phyloP scores from a whole-genome alignment of 1,140 invertebrate genomes.

The Yoshiicerus persimilis region DNA sequence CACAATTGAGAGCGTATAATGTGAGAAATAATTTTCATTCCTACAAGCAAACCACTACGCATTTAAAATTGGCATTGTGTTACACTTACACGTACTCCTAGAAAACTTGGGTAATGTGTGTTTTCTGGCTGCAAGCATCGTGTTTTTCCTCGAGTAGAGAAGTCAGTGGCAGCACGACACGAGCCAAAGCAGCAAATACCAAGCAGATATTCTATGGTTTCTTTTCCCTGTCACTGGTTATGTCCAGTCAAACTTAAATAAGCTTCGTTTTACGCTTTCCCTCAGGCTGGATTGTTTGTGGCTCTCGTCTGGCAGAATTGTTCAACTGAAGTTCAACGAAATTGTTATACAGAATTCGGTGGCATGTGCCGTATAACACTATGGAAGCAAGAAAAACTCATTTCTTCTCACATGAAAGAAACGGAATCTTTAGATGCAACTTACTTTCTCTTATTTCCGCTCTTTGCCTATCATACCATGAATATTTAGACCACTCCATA shows the following conservation, averaged over 20 bases:
- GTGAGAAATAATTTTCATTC: no score
- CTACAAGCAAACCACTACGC: no score
- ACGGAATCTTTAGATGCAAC: background rate
- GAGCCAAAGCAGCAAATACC: background rate
- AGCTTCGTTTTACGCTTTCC: background rate
- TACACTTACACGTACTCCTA: no score
- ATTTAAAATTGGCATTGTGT: no score
- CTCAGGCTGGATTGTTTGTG: no score
- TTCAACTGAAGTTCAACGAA: background rate
- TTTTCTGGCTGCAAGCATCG: no score
- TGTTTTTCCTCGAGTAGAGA: no score
- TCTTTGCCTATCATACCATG: background rate
- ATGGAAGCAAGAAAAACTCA: background rate
- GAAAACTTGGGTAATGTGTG: no score
- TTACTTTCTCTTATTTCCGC: background rate
- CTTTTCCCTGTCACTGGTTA: background rate
- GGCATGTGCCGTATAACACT: background rate
- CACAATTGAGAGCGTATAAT: no score
- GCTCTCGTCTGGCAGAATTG: background rate
- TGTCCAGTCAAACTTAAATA: background rate
- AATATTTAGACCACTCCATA: background rate
- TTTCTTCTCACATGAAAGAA: background rate
- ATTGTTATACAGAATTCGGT: background rate
- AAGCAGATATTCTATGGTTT: background rate
- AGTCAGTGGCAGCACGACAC: background rate